Percentiles rank a stretch among this genome's conserved stretches.
Conservation (phyloP, 2,113 vertebrate species). For the cattle (Bos taurus) region ARS-UCD2.0 NC_037351.1:8899501-8900000, state of each 20-base stretch:
- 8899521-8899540: background rate
- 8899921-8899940: background rate
- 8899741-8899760: background rate
- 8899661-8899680: background rate
- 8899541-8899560: background rate
- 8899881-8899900: background rate
- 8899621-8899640: background rate
- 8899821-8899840: background rate
- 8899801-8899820: background rate
- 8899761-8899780: background rate
- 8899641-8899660: background rate
- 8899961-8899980: background rate
- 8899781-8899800: background rate
- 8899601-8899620: background rate
- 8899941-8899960: background rate
- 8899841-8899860: background rate
- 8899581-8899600: background rate
- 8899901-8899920: background rate
- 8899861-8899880: background rate
- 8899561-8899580: background rate
- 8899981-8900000: background rate
- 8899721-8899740: background rate
- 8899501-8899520: background rate
- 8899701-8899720: background rate
- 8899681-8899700: background rate